phyloP scores from a whole-genome alignment of 2,113 vertebrate genomes.

The Protomyctophum bolini region DNA sequence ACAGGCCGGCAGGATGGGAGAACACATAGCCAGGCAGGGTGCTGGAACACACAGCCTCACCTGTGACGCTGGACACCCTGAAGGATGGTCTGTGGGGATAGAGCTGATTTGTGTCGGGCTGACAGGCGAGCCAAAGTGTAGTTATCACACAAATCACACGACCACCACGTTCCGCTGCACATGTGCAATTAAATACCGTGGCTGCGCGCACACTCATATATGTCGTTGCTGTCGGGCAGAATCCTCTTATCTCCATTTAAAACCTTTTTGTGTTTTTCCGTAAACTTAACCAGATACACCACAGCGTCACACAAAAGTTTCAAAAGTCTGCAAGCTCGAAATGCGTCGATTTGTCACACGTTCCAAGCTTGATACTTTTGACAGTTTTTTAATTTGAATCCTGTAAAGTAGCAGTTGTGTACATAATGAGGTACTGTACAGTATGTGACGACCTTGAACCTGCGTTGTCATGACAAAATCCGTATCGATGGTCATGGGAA shows the following conservation, averaged over 20 bases:
- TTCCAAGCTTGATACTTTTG: too few species aligned
- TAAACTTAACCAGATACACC: neutral
- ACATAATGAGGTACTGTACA: too few species aligned
- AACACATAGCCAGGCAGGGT: neutral
- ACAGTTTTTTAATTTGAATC: too few species aligned
- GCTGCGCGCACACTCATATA: neutral
- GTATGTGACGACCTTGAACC: too few species aligned
- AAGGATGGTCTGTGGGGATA: constrained; percentile 21
- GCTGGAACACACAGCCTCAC: neutral
- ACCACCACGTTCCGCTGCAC: neutral
- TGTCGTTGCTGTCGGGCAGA: neutral
- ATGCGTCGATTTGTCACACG: too few species aligned
- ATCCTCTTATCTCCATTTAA: too few species aligned
- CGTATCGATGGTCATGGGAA: too few species aligned
- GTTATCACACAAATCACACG: constrained; percentile 43
- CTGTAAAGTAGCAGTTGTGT: too few species aligned
- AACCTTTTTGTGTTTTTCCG: neutral
- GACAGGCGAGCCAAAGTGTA: constrained; percentile 17
- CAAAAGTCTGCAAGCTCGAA: neutral
- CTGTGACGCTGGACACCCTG: constrained; percentile 17
- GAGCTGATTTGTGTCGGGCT: constrained; percentile 11
- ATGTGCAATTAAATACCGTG: neutral
- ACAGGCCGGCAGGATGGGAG: constrained; percentile 7
- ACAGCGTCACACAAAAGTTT: neutral
- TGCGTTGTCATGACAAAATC: too few species aligned